Base-by-base conservation (phyloP, 2,113 vertebrate genomes). In the Beaufortia kweichowensis region DNA sequence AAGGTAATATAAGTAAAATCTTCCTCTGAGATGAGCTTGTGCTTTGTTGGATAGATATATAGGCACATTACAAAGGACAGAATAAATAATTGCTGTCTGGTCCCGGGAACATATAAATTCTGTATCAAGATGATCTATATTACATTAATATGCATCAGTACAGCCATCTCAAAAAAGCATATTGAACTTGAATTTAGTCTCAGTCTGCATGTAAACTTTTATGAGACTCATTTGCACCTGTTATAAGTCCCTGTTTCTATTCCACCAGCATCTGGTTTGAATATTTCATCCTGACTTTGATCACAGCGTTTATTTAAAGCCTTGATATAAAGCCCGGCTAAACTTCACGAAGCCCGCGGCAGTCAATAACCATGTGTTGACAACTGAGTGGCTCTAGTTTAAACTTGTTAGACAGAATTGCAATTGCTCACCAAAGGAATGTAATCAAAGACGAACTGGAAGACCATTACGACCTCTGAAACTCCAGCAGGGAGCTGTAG, bases 161-260 rank as follows among this genome's bases (percentile, higher is more conserved):
- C n/a, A 10, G 10, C 23, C 48, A 60, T 10, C 35, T 3, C 1
- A 26, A 31, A 43, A 11, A 2, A n/a, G 4, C 39, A 69, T 46
- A 61, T 46, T 48, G 46, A 60, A 60, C 24, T 62, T 21, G 11
- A 75, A 64, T 75, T 60, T 56, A 67, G 19, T 67, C 64, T 55
- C n/a, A 14, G 43, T 21, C 48, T 63, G 33, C 33, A 71, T 71
- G 48, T 68, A 75, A 63, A 57, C 6, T 62, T 80, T 65, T 74
- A 69, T 50, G 39, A 26, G 6, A 41, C 68, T 63, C 48, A 68
- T 68, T 67, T 77, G 78, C 81, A 80, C 81, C 78, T 83, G 81
- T 74, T 80, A 76, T 69, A 67, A 56, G 24, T 31, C 63, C 1
- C 1, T 12, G 14, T 60, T 72, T 63, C 28, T 73, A 63, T 80